Evolutionary conservation across 2,797 vertebrate species (phyloP), one percentile per base, ranked within the genome.

Genomic region (Lacerta agilis): DNA sequence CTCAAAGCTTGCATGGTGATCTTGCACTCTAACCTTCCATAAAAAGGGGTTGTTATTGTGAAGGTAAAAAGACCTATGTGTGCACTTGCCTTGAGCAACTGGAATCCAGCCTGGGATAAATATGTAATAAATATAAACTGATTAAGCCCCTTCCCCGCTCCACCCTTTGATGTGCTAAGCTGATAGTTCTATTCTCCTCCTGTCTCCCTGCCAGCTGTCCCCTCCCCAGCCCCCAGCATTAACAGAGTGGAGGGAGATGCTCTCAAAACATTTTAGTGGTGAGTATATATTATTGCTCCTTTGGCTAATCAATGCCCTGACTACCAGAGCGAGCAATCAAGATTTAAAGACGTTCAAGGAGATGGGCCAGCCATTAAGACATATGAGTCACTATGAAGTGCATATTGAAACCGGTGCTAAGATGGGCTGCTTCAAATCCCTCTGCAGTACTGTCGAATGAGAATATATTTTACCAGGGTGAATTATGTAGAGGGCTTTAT

Each of bases 241-340:
- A 33, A 77, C 58, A 87, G 58, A 49, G 64, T 61, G 72, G 76
- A 45, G 23, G 27, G 78, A 82, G 83, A 86, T 76, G 88, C 79
- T 81, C 88, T 86, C 58, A 81, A 82, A 86, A 77, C 79, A 86
- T 86, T 86, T 86, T 89, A 82, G 78, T 82, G 88, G 83, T 89
- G 71, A 41, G 43, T 77, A 82, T 81, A 82, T 85, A 81, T 80
- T 85, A 67, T 66, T 89, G 83, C 83, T 89, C 79, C 83, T 89
- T 89, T 82, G 79, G 71, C 83, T 86, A 86, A 89, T 89, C 88
- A 89, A 86, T 89, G 83, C 25, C 33, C 71, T 89, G 88, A 73
- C 88, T 81, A 55, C 69, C 41, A 67, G 55, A 81, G 83, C 36
- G 17, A 89, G 79, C 88, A 85, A 81, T 85, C 88, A 85, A 75